Evolutionary conservation across 2,888 invertebrate genomes (phyloP).

Genomic region (Anarsia innoxiella): DNA sequence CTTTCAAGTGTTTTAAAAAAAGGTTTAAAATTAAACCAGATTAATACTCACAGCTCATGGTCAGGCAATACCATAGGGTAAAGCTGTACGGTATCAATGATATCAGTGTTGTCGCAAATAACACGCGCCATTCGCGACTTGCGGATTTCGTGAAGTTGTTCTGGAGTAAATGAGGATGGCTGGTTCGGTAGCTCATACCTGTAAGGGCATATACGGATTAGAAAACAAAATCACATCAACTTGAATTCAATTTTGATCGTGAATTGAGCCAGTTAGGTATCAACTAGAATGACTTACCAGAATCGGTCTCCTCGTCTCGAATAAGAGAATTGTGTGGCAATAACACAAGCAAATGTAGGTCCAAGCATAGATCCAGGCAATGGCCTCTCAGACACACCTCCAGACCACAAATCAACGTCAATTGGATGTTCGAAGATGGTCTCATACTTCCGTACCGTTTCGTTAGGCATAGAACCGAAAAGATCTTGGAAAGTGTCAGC

Average conservation of each 20-base stretch:
- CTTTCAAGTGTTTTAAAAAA: too few species aligned
- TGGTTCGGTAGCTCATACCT: constrained; percentile 92
- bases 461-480: constrained; percentile 91
- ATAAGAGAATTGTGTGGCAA: constrained; percentile 94
- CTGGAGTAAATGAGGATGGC: constrained; percentile 92
- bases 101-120: constrained; percentile 94
- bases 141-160: constrained; percentile 88
- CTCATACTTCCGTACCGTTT: constrained; percentile 87
- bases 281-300: constrained; percentile 83
- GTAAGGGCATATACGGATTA: too few species aligned
- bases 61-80: constrained; percentile 95
- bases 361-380: constrained; percentile 94
- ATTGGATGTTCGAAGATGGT: constrained; percentile 91
- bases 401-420: constrained; percentile 96
- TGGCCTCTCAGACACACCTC: constrained; percentile 93
- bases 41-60: constrained; percentile 92
- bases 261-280: too few species aligned
- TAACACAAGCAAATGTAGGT: constrained; percentile 94
- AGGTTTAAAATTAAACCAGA: too few species aligned
- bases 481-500: constrained; percentile 87
- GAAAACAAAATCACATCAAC: background rate
- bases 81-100: constrained; percentile 92
- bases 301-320: constrained; percentile 93
- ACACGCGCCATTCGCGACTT: constrained; percentile 87
- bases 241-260: too few species aligned